phyloP scores from a whole-genome alignment of 1,140 invertebrate genomes.

The Polyergus mexicanus region DNA sequence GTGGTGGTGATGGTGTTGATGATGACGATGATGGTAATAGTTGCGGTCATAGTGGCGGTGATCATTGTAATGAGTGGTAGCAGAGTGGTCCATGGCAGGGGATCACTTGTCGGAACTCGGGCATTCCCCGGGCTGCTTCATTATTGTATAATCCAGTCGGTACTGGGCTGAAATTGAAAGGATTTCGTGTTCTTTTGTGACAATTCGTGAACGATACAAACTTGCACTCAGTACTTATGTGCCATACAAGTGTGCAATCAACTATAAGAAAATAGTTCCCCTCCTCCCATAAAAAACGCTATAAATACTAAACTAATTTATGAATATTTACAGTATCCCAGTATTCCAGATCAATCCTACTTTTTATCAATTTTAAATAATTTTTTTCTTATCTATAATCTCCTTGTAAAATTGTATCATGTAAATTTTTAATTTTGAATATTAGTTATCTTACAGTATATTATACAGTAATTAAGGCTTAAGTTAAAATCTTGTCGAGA shows the following conservation, averaged over 20 bases:
- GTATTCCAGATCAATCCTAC: no score
- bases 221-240: constrained; percentile 13
- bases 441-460: not conserved
- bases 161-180: constrained; percentile 85
- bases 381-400: not conserved
- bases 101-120: constrained; percentile 86
- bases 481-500: not conserved
- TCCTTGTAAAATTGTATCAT: not conserved
- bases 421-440: not conserved
- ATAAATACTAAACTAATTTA: no score
- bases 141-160: constrained; percentile 85
- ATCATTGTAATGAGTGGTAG: constrained; percentile 47
- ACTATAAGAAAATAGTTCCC: no score
- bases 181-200: constrained; percentile 17
- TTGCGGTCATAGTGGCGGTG: constrained; percentile 74
- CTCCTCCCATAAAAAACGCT: no score
- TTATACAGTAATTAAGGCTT: not conserved
- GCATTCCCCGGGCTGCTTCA: constrained; percentile 85
- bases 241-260: not conserved
- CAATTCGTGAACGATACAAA: constrained; percentile 20
- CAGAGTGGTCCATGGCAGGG: constrained; percentile 80
- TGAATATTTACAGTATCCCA: no score
- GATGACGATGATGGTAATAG: constrained; percentile 74
- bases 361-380: not conserved
- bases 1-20: constrained; percentile 46